A percentile compares a stretch with the other conserved stretches of the same genome.
Conservation (phyloP, 2,888 invertebrate genomes). For the Apantesis nais region DNA sequence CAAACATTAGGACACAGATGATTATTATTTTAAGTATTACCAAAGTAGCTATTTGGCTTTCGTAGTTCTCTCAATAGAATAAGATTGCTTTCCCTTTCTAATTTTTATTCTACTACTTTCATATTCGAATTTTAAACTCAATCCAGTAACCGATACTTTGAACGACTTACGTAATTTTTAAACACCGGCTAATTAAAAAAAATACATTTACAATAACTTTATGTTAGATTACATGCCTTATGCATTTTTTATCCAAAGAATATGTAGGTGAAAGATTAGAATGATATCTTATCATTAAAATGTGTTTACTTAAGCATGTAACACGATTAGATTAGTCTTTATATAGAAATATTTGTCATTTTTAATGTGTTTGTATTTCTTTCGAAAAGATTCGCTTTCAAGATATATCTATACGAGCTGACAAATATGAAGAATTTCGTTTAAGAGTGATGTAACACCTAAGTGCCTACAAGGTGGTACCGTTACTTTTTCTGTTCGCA, state of each 20-base stretch:
- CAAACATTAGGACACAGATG: neutral
- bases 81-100: too few relatives aligned
- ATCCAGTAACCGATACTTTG: neutral
- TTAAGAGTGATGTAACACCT: conserved; percentile 17
- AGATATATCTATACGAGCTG: conserved; percentile 22
- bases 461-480: conserved; percentile 10
- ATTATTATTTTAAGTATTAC: neutral
- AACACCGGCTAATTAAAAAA: neutral
- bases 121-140: neutral
- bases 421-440: conserved; percentile 3
- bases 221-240: neutral
- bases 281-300: conserved; percentile 63
- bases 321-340: conserved; percentile 61
- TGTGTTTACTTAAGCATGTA: conserved; percentile 53
- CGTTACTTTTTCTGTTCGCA: conserved; percentile 14
- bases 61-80: too few relatives aligned
- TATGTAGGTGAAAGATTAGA: conserved; percentile 61
- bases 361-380: conserved; percentile 29
- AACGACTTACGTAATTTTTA: neutral
- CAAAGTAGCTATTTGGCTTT: too few relatives aligned
- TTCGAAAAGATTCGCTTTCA: conserved; percentile 22
- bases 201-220: neutral
- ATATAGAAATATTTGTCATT: conserved; percentile 47
- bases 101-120: neutral
- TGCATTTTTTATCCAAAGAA: conserved; percentile 30